These are phyloP conservation scores for Merodon equestris DNA, from an alignment of 2,888 invertebrate genomes.

Conservation along the genomic window DNA sequence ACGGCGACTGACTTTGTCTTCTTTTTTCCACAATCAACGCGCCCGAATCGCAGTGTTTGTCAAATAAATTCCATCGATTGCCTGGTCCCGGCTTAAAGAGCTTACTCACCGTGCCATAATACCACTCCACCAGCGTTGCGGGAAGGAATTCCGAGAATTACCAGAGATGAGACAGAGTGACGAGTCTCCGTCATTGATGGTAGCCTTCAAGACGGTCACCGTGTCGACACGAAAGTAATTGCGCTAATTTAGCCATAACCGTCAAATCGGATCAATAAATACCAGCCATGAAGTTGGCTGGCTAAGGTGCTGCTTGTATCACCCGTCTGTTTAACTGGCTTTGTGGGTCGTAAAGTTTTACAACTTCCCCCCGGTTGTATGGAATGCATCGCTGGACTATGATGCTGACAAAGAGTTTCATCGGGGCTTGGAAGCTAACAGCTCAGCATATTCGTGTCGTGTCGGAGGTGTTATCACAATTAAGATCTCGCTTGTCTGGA, in stretches of 20 bases:
- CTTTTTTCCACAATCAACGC: constrained; percentile 1
- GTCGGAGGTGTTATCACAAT: constrained; percentile 38
- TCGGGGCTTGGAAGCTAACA: constrained; percentile 30
- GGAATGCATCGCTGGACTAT: not conserved
- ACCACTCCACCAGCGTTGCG: constrained; percentile 16
- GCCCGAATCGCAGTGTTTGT: constrained; percentile 26
- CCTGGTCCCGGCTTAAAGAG: constrained; percentile 19
- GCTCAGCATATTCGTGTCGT: not conserved
- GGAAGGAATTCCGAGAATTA: constrained; percentile 55
- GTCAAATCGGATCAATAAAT: constrained; percentile 65
- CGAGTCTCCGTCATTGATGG: not conserved
- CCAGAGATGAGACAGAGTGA: constrained; percentile 27
- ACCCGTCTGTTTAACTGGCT: constrained; percentile 24
- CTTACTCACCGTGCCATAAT: constrained; percentile 35
- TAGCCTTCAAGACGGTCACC: constrained; percentile 17
- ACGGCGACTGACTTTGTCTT: not conserved
- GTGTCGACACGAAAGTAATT: constrained; percentile 37
- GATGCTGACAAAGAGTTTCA: not conserved
- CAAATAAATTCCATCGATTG: constrained; percentile 56
- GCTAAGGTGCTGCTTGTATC: constrained; percentile 26
- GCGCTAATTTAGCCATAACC: constrained; percentile 67
- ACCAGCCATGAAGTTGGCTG: constrained; percentile 14
- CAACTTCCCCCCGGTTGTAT: constrained; percentile 22
- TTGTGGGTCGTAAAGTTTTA: constrained; percentile 53
- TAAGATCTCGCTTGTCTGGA: constrained; percentile 28